Evolutionary conservation across 2,797 vertebrate species (phyloP), one percentile per base, ranked within the genome.

Genomic region (Hypotaenidia philippensis): DNA sequence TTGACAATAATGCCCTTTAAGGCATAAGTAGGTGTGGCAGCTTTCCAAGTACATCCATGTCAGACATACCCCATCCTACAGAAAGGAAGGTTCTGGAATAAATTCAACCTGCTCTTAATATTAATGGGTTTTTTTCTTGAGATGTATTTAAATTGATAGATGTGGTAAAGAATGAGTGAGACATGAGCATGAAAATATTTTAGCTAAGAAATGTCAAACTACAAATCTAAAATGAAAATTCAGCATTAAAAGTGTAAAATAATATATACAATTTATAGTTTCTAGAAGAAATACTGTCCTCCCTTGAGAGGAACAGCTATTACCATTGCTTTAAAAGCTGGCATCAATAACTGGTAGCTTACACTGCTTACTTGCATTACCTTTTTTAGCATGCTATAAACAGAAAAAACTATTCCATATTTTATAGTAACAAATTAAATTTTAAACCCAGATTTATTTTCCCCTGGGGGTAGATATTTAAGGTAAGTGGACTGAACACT

Each of bases 361-460:
- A 49, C 10, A 34, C 27, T 60, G 22, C 7, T 9, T 80, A 68
- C 60, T 83, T 96, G 53, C 55, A 25, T 66, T 88, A 45, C 40
- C 23, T 75, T 84, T 94, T 95, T 88, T 72, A 91, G 72, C 72
- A 60, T 65, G 50, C 80, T 83, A 25, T 90, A 93, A 97, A 85
- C 71, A 95, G 84, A 94, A 97, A 91, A 84, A 97, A 61, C 71
- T 83, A 50, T 63, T 93, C 34, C 10, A 6, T 87, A 61, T 87
- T 90, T 95, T 89, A 89, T 49, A 83, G 71, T 32, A 95, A 59
- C 59, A 91, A 78, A 87, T 94, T 90, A 63, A 90, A 91, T 94
- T 94, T 90, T 44, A 93, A 83, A 93, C 85, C 50, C 70, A 89
- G 71, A 81, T 94, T 96, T 96, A 94, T 94, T 94, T 90, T 92